Percentiles rank a stretch among this genome's conserved stretches.
Conservation (phyloP, 2,888 invertebrate genomes). For the Cetonia aurata region DNA sequence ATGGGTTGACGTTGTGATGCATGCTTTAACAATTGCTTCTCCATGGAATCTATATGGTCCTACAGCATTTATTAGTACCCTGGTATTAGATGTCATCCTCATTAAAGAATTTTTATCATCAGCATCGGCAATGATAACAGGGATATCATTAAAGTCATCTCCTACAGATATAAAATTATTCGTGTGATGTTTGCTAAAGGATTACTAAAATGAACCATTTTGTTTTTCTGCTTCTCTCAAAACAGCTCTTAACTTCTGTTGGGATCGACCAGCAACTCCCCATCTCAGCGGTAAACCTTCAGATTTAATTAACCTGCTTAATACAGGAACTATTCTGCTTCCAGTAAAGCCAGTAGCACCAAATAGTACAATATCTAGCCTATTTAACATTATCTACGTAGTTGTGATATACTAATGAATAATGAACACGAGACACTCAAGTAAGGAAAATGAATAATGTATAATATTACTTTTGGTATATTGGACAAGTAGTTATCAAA, state of each 20-base stretch:
- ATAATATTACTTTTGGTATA: too few species aligned
- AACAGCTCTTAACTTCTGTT: constrained; percentile 62
- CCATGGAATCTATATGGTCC: constrained; percentile 93
- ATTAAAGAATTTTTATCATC: constrained; percentile 78
- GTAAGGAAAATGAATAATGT: too few species aligned
- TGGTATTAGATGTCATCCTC: constrained; percentile 84
- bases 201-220: constrained; percentile 62
- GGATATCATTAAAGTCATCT: constrained; percentile 71
- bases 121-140: constrained; percentile 84
- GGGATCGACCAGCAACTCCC: constrained; percentile 91
- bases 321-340: constrained; percentile 81
- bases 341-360: constrained; percentile 97
- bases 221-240: constrained; percentile 61
- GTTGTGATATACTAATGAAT: background rate
- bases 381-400: constrained; percentile 53
- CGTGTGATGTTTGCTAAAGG: background rate
- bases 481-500: too few species aligned
- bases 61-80: constrained; percentile 90
- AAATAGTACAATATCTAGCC: constrained; percentile 88
- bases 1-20: constrained; percentile 80
- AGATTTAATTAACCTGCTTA: constrained; percentile 67
- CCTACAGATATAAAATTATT: constrained; percentile 63
- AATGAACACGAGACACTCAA: too few species aligned
- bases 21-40: constrained; percentile 90
- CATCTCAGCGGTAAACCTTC: constrained; percentile 74